Evolutionary conservation across 2,888 invertebrate species (phyloP).

Genomic region (Melanargia galathea): DNA sequence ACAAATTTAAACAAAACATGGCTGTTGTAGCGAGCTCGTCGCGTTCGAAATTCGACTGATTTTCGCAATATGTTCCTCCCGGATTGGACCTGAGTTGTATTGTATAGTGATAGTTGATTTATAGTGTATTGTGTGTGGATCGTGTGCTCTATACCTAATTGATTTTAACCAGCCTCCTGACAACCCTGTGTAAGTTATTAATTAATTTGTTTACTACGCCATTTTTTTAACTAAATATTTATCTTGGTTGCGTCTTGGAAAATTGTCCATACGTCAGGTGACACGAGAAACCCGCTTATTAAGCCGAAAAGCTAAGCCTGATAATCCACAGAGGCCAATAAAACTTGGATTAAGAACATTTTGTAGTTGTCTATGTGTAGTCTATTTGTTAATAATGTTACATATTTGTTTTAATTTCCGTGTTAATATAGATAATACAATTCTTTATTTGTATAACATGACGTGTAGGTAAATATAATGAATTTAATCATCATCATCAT

Average conservation of each 20-base stretch:
- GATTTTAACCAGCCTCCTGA: conserved; percentile 49
- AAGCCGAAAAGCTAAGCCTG: too few species aligned
- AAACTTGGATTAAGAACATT: too few species aligned
- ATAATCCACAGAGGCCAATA: too few species aligned
- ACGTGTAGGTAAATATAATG: too few species aligned
- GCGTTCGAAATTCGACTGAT: conserved; percentile 18
- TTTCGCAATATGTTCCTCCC: conserved; percentile 35
- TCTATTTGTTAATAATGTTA: too few species aligned
- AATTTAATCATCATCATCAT: too few species aligned
- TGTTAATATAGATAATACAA: too few species aligned
- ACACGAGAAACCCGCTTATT: too few species aligned
- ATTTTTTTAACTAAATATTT: not conserved
- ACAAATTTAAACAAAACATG: conserved; percentile 37
- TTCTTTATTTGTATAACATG: too few species aligned
- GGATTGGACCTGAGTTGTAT: conserved; percentile 35
- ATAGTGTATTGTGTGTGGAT: conserved; percentile 43
- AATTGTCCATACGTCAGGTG: too few species aligned
- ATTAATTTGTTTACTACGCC: not conserved
- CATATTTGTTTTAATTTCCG: too few species aligned
- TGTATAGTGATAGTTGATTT: conserved; percentile 41
- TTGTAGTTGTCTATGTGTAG: too few species aligned
- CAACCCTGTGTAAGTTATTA: conserved; percentile 54
- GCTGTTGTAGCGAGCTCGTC: conserved; percentile 32
- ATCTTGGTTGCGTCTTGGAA: not conserved
- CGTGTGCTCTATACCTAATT: conserved; percentile 46